Conservation (phyloP, 2,113 vertebrate species). For the rabbit (Oryctolagus cuniculus) region mOryCun1.1 NC_091438.1:3964001-3964500, state of each 20-base stretch:
- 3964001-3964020: slow-evolving; percentile 33
- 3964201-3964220: background rate
- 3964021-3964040: slow-evolving; percentile 28
- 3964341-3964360: background rate
- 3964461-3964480: too few species aligned
- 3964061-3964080: background rate
- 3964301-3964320: background rate
- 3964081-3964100: background rate
- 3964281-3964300: background rate
- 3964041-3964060: background rate
- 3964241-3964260: too few species aligned
- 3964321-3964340: background rate
- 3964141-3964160: rapidly evolving
- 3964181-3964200: background rate
- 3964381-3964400: background rate
- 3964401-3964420: too few species aligned
- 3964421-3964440: background rate
- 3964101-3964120: too few species aligned
- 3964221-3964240: rapidly evolving
- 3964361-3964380: background rate
- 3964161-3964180: rapidly evolving
- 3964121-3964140: rapidly evolving
- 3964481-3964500: too few species aligned
- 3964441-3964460: background rate
- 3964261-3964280: background rate